These are phyloP conservation scores for Leptopilina boulardi DNA, from an alignment of 1,140 invertebrate genomes.

Conservation along the genomic window DNA sequence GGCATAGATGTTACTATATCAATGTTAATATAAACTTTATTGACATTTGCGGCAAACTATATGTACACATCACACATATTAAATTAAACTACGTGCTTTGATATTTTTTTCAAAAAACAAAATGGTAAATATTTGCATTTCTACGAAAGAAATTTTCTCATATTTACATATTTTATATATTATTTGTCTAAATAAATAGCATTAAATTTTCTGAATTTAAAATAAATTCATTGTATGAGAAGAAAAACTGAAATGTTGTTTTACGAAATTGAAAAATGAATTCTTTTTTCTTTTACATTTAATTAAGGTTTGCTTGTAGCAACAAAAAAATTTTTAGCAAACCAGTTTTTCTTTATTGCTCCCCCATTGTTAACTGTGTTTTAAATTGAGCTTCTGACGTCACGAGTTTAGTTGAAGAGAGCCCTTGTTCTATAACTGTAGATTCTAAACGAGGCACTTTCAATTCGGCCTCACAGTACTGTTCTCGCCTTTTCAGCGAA, in stretches of 20 bases:
- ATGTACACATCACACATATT: neutral
- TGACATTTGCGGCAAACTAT: neutral
- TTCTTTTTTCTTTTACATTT: too few species aligned
- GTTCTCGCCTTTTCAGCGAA: slow-evolving; percentile 22
- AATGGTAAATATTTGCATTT: too few species aligned
- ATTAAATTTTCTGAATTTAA: too few species aligned
- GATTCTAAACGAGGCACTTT: slow-evolving; percentile 22
- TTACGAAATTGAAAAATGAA: too few species aligned
- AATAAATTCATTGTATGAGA: too few species aligned
- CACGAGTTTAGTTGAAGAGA: neutral
- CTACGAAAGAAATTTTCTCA: too few species aligned
- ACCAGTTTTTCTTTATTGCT: slow-evolving; percentile 2
- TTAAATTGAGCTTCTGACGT: slow-evolving; percentile 16
- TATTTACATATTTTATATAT: neutral
- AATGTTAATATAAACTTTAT: neutral
- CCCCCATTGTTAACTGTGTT: neutral
- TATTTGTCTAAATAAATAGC: too few species aligned
- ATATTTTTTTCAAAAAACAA: neutral
- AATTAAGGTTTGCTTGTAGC: neutral
- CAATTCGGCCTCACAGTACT: slow-evolving; percentile 15
- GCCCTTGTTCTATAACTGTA: slow-evolving; percentile 30
- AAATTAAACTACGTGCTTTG: neutral
- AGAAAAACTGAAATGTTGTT: too few species aligned
- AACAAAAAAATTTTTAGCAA: neutral
- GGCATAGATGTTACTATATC: too few species aligned